Evolutionary conservation across 2,797 vertebrate genomes (phyloP).

Genomic region (Arvicola amphibius): DNA sequence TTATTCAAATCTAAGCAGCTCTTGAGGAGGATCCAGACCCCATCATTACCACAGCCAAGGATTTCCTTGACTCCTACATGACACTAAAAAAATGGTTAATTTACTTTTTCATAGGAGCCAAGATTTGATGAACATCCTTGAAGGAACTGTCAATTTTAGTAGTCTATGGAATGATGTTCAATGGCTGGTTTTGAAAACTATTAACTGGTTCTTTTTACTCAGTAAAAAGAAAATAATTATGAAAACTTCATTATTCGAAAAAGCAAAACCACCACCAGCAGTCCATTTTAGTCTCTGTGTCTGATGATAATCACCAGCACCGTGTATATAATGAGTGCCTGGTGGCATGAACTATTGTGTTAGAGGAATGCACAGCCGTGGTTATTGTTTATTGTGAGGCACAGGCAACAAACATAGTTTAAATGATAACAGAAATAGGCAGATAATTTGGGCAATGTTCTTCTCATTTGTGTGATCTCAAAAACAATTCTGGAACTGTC

Average conservation of each 20-base stretch:
- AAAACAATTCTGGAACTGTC: not conserved
- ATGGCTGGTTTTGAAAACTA: not conserved
- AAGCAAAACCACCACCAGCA: not conserved
- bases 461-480: slow-evolving; percentile 26
- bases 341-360: not conserved
- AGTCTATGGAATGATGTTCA: not conserved
- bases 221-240: not conserved
- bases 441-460: slow-evolving; percentile 11
- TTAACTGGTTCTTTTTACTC: slow-evolving; percentile 1
- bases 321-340: not conserved
- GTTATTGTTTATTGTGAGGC: not conserved
- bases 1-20: not conserved
- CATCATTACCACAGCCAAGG: not conserved
- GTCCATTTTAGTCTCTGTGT: not conserved
- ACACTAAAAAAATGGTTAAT: not conserved
- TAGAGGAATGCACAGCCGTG: not conserved
- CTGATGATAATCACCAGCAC: rapidly evolving
- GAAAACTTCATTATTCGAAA: not conserved
- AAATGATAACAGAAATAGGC: slow-evolving; percentile 5
- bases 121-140: not conserved
- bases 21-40: too few relatives aligned
- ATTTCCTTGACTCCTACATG: not conserved
- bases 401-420: not conserved
- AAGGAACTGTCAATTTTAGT: not conserved
- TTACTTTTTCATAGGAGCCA: not conserved